Percentiles rank a stretch among this genome's conserved stretches.
Evolutionary conservation across 2,797 vertebrate genomes (phyloP).

Genomic region (Lithobates sylvaticus): DNA sequence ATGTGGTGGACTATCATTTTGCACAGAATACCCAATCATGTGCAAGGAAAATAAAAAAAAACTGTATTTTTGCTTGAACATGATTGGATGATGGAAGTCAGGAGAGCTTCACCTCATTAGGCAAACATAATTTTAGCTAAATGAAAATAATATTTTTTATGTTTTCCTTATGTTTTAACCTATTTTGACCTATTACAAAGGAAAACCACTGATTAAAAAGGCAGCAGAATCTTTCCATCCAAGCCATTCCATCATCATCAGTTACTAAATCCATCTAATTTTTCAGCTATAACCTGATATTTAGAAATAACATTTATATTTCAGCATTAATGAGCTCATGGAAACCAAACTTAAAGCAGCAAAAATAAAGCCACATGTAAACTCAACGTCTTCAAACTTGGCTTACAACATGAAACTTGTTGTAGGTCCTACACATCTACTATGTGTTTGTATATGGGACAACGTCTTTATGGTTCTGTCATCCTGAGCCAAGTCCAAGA

Average conservation of each 20-base stretch:
- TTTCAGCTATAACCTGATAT: not conserved
- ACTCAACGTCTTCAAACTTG: not conserved
- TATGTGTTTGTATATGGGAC: not conserved
- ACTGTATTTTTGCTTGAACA: too few relatives aligned
- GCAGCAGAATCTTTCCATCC: not conserved
- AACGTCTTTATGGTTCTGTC: not conserved
- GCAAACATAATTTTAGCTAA: too few relatives aligned
- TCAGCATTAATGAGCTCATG: constrained; percentile 4
- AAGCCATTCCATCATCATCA: not conserved
- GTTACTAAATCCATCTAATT: not conserved
- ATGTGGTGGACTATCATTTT: too few relatives aligned
- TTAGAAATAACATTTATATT: constrained; percentile 7
- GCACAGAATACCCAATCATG: too few relatives aligned
- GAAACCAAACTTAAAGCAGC: not conserved
- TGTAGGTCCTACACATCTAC: not conserved
- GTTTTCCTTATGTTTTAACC: too few relatives aligned
- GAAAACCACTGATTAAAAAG: not conserved
- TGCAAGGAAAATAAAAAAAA: too few relatives aligned
- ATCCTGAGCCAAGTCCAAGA: not conserved
- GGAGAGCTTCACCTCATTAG: too few relatives aligned
- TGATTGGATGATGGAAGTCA: too few relatives aligned
- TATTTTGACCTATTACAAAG: not conserved
- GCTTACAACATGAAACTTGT: not conserved
- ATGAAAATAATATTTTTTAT: too few relatives aligned
- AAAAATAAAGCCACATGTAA: not conserved